Evolutionary conservation across 2,888 invertebrate species (phyloP).

Genomic region (Apotomis turbidana): DNA sequence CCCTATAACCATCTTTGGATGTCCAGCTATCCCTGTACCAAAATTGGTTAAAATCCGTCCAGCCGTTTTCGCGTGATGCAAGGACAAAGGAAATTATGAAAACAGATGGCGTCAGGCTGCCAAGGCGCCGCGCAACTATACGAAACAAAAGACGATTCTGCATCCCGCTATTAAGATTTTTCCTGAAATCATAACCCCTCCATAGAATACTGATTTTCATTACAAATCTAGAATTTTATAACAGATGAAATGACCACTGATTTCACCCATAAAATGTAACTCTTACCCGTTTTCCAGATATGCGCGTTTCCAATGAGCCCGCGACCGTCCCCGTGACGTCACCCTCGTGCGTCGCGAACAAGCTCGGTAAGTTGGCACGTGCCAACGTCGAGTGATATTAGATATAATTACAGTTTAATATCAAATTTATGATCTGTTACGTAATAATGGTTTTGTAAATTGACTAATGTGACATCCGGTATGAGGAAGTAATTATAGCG

Average conservation of each 20-base stretch:
- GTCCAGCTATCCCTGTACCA: no score
- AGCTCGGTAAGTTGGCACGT: constrained; percentile 45
- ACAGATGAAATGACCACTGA: not conserved
- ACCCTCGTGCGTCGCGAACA: constrained; percentile 31
- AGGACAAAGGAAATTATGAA: no score
- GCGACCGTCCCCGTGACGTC: constrained; percentile 51
- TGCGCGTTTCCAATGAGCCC: constrained; percentile 74
- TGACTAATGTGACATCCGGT: not conserved
- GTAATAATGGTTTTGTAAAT: constrained; percentile 9
- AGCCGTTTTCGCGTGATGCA: no score
- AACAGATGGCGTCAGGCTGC: no score
- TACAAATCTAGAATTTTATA: no score
- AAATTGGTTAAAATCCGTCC: no score
- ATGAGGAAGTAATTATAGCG: not conserved
- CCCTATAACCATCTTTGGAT: no score
- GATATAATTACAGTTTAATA: constrained; percentile 41
- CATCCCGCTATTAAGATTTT: no score
- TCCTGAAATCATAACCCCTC: no score
- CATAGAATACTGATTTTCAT: no score
- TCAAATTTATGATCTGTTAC: constrained; percentile 39
- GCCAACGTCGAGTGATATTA: constrained; percentile 55
- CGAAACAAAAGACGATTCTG: no score
- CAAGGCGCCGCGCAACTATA: no score
- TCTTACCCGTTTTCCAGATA: constrained; percentile 62
- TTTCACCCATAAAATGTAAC: not conserved